Percentiles rank a stretch among this genome's conserved stretches.
phyloP scores from a whole-genome alignment of 2,113 vertebrate genomes.

The Progne subis region DNA sequence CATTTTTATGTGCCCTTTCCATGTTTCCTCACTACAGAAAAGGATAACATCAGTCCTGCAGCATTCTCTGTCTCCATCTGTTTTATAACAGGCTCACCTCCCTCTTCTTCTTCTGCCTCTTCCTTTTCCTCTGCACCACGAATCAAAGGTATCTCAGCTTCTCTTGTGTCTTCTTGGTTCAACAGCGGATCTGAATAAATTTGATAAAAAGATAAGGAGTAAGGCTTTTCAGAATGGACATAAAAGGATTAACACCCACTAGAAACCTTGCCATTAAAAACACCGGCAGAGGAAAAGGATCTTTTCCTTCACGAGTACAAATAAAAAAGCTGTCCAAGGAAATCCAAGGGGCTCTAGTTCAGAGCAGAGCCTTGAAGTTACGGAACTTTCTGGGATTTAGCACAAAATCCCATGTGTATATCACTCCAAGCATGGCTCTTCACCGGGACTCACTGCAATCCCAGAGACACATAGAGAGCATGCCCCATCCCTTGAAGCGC shows the following conservation, averaged over 20 bases:
- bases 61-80: neutral
- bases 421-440: neutral
- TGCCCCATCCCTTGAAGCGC: neutral
- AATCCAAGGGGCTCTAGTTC: neutral
- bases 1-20: neutral
- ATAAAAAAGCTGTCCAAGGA: neutral
- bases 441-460: fast-evolving
- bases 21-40: neutral
- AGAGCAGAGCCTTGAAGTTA: neutral
- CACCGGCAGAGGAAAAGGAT: neutral
- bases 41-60: neutral
- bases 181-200: constrained; percentile 66
- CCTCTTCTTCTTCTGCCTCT: constrained; percentile 23
- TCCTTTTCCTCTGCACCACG: constrained; percentile 37
- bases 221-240: neutral
- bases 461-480: neutral
- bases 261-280: neutral
- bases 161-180: constrained; percentile 45
- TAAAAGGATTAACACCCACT: neutral
- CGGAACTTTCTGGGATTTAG: neutral
- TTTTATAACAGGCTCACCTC: constrained; percentile 62
- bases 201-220: neutral
- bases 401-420: neutral
- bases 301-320: neutral
- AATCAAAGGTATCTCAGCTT: constrained; percentile 43